These are phyloP conservation scores for Marasmarcha lunaedactyla DNA, from an alignment of 2,888 invertebrate genomes.

Conservation along the genomic window DNA sequence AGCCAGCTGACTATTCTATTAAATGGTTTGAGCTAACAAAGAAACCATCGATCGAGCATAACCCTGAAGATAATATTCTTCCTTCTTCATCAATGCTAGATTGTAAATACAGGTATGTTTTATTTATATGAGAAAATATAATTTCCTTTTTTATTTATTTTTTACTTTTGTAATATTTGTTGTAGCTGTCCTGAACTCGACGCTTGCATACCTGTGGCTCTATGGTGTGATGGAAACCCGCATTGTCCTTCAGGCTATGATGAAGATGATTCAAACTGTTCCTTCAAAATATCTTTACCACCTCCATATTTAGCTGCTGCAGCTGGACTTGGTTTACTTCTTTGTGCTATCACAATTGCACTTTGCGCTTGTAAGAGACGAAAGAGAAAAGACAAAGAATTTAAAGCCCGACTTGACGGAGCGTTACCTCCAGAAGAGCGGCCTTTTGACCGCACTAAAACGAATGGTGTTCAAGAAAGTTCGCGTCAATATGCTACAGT, in stretches of 20 bases:
- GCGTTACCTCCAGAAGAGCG: conserved; percentile 70
- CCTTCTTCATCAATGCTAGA: conserved; percentile 67
- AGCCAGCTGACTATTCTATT: conserved; percentile 79
- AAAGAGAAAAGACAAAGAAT: conserved; percentile 70
- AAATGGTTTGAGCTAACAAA: conserved; percentile 85
- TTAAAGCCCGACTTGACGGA: conserved; percentile 71
- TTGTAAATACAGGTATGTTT: conserved; percentile 76
- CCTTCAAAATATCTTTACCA: conserved; percentile 76
- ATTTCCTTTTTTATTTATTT: not conserved
- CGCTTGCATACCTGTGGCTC: conserved; percentile 80
- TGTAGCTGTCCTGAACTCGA: conserved; percentile 83
- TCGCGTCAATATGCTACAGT: conserved; percentile 59
- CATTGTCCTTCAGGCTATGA: conserved; percentile 88
- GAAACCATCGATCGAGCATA: conserved; percentile 63
- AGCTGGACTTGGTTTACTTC: conserved; percentile 72
- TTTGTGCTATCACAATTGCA: conserved; percentile 68
- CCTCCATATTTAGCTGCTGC: conserved; percentile 75
- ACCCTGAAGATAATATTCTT: conserved; percentile 60
- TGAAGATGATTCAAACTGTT: conserved; percentile 82
- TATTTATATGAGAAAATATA: conserved; percentile 2
- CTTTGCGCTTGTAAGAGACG: conserved; percentile 73
- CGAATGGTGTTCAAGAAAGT: conserved; percentile 53
- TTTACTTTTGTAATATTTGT: conserved; percentile 14
- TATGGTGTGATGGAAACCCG: conserved; percentile 84
- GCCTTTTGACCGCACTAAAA: conserved; percentile 71